Conservation (phyloP, 2,797 vertebrate species). For the Smutsia temminckii region DNA sequence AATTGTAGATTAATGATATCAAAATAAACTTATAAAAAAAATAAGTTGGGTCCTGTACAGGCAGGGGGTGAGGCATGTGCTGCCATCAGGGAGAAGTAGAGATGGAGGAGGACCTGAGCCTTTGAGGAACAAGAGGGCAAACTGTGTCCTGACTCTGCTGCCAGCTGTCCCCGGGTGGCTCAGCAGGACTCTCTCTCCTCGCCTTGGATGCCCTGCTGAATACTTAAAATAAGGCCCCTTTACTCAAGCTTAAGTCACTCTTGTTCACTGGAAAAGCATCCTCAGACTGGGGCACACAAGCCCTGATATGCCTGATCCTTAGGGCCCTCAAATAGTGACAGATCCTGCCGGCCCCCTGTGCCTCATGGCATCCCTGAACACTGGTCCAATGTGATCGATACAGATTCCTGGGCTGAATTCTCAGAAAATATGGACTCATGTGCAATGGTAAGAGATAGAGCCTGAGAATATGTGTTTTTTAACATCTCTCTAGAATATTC, state of each 20-base stretch:
- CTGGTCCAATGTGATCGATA: neutral
- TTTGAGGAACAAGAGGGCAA: neutral
- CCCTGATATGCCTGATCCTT: neutral
- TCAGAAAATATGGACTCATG: slow-evolving; percentile 28
- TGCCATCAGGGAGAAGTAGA: neutral
- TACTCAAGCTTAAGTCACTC: neutral
- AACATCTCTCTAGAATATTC: slow-evolving; percentile 26
- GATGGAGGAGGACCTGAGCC: neutral
- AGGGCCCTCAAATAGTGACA: neutral
- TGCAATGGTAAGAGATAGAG: neutral
- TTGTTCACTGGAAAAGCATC: neutral
- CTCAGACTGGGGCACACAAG: neutral
- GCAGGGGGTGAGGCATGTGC: neutral
- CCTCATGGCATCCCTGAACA: neutral
- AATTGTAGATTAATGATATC: no score
- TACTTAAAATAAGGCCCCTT: neutral
- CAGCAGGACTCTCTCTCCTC: neutral
- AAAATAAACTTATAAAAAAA: no score
- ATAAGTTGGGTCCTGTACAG: neutral
- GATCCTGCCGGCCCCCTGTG: neutral
- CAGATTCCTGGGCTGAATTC: neutral
- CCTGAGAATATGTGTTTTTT: neutral
- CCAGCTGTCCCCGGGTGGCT: neutral
- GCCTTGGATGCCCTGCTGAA: neutral
- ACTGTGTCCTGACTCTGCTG: neutral